phyloP scores from a whole-genome alignment of 1,140 invertebrate species.

The Ceratina japonica region DNA sequence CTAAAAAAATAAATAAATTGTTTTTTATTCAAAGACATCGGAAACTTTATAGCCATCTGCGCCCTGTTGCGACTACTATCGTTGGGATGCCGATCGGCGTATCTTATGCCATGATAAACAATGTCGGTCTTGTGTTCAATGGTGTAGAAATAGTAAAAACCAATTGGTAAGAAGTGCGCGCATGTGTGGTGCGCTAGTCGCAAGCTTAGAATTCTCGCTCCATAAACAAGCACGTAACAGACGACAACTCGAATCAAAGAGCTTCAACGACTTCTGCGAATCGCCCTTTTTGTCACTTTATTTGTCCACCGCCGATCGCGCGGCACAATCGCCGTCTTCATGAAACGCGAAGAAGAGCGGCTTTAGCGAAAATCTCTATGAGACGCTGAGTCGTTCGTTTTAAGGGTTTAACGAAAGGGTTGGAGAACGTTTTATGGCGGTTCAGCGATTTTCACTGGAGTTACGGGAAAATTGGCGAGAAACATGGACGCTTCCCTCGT shows the following conservation, averaged over 20 bases:
- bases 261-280: constrained; percentile 31
- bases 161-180: constrained; percentile 46
- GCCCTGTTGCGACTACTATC: constrained; percentile 53
- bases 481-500: constrained; percentile 31
- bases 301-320: not conserved
- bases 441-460: constrained; percentile 13
- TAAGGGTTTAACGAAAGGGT: not conserved
- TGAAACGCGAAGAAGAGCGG: not conserved
- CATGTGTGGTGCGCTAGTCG: constrained; percentile 10
- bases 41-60: constrained; percentile 10
- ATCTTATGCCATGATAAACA: constrained; percentile 52
- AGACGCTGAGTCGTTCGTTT: not conserved
- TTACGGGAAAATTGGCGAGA: constrained; percentile 25
- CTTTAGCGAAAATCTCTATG: too few relatives aligned
- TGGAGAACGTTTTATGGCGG: constrained; percentile 16
- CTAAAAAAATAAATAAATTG: too few relatives aligned
- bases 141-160: constrained; percentile 57
- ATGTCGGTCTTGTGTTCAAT: constrained; percentile 61
- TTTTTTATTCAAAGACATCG: constrained; percentile 17
- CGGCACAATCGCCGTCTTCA: not conserved
- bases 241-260: constrained; percentile 35
- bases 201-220: constrained; percentile 23
- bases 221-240: not conserved
- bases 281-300: not conserved
- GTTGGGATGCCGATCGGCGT: not conserved